Evolutionary conservation across 2,888 invertebrate species (phyloP).

Genomic region (Lepidonotus clava): DNA sequence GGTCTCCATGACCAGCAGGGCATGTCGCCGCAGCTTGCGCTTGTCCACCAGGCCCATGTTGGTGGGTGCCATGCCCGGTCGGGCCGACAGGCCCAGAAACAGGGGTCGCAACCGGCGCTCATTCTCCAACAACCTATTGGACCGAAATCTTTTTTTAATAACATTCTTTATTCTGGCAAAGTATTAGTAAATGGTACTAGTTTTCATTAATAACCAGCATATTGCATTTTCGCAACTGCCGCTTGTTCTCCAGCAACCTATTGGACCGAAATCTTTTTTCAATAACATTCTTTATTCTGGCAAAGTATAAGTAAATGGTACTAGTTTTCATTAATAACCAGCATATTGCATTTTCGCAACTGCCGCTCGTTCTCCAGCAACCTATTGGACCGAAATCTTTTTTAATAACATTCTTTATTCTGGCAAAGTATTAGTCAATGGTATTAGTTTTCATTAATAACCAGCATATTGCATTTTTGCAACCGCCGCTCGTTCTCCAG

Average conservation of each 20-base stretch:
- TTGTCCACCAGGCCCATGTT: background rate
- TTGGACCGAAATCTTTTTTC: background rate
- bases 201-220: too few relatives aligned
- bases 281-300: too few relatives aligned
- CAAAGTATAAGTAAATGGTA: too few relatives aligned
- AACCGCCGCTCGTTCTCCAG: slow-evolving; percentile 30
- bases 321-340: too few relatives aligned
- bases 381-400: background rate
- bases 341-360: too few relatives aligned
- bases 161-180: too few relatives aligned
- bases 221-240: slow-evolving; percentile 6
- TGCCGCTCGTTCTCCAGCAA: slow-evolving; percentile 33
- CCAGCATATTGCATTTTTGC: too few relatives aligned
- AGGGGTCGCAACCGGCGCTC: slow-evolving; percentile 25
- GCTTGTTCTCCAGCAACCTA: slow-evolving; percentile 43
- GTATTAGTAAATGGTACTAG: too few relatives aligned
- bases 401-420: background rate
- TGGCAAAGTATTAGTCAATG: too few relatives aligned
- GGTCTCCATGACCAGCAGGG: slow-evolving; percentile 42
- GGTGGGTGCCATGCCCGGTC: background rate
- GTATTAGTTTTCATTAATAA: too few relatives aligned
- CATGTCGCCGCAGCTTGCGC: slow-evolving; percentile 26
- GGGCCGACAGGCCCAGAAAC: background rate
- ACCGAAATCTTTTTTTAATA: background rate
- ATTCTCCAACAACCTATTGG: slow-evolving; percentile 28